A percentile compares a stretch with the other conserved stretches of the same genome.
phyloP scores from a whole-genome alignment of 2,888 invertebrate genomes.

The Drosophila hamatofila region DNA sequence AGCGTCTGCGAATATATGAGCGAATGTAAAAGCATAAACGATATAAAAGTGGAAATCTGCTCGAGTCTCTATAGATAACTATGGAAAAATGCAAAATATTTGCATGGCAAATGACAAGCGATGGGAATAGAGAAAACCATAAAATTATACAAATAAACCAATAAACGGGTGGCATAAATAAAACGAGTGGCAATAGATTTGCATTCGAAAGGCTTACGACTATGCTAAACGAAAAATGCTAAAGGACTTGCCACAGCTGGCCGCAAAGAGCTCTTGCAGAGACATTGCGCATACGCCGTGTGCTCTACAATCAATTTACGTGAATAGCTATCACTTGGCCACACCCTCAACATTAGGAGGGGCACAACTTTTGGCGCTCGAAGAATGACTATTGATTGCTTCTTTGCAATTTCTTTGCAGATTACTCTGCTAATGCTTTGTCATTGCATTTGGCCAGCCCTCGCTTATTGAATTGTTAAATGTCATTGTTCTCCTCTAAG shows the following conservation, averaged over 20 bases:
- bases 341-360: constrained; percentile 39
- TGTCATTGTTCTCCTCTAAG: constrained; percentile 28
- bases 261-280: background rate
- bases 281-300: constrained; percentile 49
- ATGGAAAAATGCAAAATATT: constrained; percentile 27
- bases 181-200: constrained; percentile 44
- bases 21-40: background rate
- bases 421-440: constrained; percentile 57
- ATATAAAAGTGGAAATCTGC: constrained; percentile 11
- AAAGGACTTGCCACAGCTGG: constrained; percentile 10
- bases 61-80: constrained; percentile 15
- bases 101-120: constrained; percentile 31
- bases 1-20: background rate
- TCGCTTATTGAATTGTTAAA: constrained; percentile 45
- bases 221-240: constrained; percentile 28
- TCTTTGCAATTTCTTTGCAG: constrained; percentile 9
- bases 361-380: constrained; percentile 48
- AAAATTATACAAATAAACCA: constrained; percentile 70
- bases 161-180: constrained; percentile 60
- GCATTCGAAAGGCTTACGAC: constrained; percentile 50
- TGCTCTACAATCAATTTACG: constrained; percentile 71
- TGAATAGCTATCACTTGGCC: constrained; percentile 45
- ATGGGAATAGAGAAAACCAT: constrained; percentile 34
- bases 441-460: constrained; percentile 48
- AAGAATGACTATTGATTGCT: constrained; percentile 33